Conservation (phyloP, 2,113 vertebrate species). For the Seriola dumerili region DNA sequence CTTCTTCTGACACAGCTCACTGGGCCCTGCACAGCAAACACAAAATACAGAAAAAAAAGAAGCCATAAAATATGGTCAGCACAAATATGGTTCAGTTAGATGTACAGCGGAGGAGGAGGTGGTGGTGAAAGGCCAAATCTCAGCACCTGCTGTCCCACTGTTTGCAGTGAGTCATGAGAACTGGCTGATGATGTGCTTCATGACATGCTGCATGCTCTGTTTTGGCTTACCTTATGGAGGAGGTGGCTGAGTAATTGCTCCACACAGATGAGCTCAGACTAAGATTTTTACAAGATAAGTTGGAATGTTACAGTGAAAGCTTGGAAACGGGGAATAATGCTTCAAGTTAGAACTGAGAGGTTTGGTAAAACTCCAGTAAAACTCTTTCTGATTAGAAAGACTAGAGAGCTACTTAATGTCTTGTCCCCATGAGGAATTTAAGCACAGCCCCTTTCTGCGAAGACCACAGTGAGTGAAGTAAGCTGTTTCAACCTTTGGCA, state of each 20-base stretch:
- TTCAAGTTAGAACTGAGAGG: not conserved
- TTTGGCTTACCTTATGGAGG: slow-evolving; percentile 45
- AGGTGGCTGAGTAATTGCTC: slow-evolving; percentile 31
- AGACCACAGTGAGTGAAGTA: slow-evolving; percentile 49
- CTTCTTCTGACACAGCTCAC: slow-evolving; percentile 3
- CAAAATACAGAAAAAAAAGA: not conserved
- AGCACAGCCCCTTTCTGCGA: slow-evolving; percentile 24
- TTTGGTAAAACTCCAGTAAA: slow-evolving; percentile 20
- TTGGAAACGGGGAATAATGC: slow-evolving; percentile 1
- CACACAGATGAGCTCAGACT: slow-evolving; percentile 31
- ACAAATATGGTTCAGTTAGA: not conserved
- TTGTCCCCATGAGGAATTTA: slow-evolving; percentile 37
- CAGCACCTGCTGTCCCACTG: slow-evolving; percentile 57
- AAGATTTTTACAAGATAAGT: slow-evolving; percentile 1
- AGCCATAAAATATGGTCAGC: not conserved
- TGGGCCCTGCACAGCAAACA: not conserved
- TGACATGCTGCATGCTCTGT: slow-evolving; percentile 47
- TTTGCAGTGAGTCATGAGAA: slow-evolving; percentile 70
- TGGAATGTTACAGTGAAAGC: not conserved
- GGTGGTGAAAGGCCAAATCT: slow-evolving; percentile 27
- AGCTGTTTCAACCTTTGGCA: slow-evolving; percentile 63
- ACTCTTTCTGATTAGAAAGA: slow-evolving; percentile 5
- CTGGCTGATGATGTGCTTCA: slow-evolving; percentile 47
- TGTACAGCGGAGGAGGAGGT: not conserved
- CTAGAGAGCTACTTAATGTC: slow-evolving; percentile 27